Conservation (phyloP, 2,113 vertebrate species). For the Cebus imitator region DNA sequence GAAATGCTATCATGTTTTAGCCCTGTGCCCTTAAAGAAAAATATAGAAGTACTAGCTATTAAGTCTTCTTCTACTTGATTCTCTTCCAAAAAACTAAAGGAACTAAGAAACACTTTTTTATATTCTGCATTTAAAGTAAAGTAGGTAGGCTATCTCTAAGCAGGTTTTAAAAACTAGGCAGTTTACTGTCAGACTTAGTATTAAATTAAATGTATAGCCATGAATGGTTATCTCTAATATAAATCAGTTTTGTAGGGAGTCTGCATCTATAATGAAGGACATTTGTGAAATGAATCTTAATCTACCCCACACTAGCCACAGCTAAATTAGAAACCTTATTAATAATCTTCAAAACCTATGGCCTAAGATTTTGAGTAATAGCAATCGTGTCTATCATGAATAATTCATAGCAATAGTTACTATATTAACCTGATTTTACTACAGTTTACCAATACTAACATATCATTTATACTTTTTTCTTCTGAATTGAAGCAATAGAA, state of each 20-base stretch:
- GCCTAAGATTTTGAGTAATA: slow-evolving; percentile 11
- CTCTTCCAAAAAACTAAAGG: slow-evolving; percentile 1
- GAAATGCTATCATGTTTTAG: background rate
- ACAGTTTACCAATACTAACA: slow-evolving; percentile 13
- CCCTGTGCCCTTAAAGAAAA: background rate
- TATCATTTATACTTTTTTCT: slow-evolving; percentile 26
- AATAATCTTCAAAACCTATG: slow-evolving; percentile 19
- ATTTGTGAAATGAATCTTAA: slow-evolving; percentile 52
- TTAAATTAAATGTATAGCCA: slow-evolving; percentile 18
- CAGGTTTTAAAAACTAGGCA: background rate
- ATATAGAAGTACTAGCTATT: background rate
- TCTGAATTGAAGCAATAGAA: slow-evolving; percentile 9
- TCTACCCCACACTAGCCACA: background rate
- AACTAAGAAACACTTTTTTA: background rate
- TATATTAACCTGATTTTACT: background rate
- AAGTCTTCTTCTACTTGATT: background rate
- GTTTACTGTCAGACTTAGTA: slow-evolving; percentile 22
- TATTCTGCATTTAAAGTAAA: slow-evolving; percentile 33
- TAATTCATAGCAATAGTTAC: background rate
- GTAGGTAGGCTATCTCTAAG: background rate
- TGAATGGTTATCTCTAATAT: slow-evolving; percentile 40
- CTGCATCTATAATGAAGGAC: background rate
- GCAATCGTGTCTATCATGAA: background rate
- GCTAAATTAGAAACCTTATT: slow-evolving; percentile 40
- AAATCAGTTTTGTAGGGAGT: slow-evolving; percentile 30